Percentiles rank a stretch among this genome's conserved stretches.
Evolutionary conservation across 2,888 invertebrate species (phyloP).

Genomic region (Caenorhabditis doughertyi): DNA sequence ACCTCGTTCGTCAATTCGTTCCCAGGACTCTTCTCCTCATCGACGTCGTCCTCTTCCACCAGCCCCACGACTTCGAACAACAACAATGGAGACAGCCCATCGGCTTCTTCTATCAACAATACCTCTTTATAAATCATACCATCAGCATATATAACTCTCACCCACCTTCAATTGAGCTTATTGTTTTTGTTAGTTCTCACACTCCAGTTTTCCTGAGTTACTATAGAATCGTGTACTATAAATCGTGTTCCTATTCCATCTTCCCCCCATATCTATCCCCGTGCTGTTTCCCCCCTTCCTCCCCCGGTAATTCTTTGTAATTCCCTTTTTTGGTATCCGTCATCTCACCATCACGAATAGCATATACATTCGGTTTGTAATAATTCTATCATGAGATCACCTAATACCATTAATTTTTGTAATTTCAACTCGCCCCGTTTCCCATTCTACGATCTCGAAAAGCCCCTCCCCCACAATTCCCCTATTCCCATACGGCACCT

Average conservation of each 20-base stretch:
- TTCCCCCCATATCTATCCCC: not conserved
- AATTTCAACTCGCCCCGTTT: constrained; percentile 52
- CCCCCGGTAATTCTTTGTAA: not conserved
- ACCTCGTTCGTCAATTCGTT: constrained; percentile 67
- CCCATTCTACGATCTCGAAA: constrained; percentile 49
- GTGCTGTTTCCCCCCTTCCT: not conserved
- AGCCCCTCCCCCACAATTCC: no score
- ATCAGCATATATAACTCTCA: constrained; percentile 30
- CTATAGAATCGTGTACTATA: constrained; percentile 59
- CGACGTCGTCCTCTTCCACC: constrained; percentile 17
- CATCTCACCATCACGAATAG: constrained; percentile 46
- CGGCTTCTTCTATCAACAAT: constrained; percentile 45
- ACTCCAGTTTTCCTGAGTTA: constrained; percentile 5
- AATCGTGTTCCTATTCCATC: constrained; percentile 46
- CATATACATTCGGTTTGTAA: constrained; percentile 53
- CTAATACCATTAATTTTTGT: constrained; percentile 63
- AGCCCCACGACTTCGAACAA: not conserved
- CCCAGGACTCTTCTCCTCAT: constrained; percentile 62
- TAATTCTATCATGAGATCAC: constrained; percentile 57
- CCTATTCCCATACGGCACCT: constrained; percentile 1
- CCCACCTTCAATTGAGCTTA: not conserved
- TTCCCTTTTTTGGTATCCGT: constrained; percentile 45
- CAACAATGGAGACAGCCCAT: constrained; percentile 17
- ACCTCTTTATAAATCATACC: constrained; percentile 58
- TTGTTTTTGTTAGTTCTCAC: constrained; percentile 57